A percentile compares a stretch with the other conserved stretches of the same genome.
Evolutionary conservation across 1,140 invertebrate species (phyloP).

Genomic region (Ostrea edulis): DNA sequence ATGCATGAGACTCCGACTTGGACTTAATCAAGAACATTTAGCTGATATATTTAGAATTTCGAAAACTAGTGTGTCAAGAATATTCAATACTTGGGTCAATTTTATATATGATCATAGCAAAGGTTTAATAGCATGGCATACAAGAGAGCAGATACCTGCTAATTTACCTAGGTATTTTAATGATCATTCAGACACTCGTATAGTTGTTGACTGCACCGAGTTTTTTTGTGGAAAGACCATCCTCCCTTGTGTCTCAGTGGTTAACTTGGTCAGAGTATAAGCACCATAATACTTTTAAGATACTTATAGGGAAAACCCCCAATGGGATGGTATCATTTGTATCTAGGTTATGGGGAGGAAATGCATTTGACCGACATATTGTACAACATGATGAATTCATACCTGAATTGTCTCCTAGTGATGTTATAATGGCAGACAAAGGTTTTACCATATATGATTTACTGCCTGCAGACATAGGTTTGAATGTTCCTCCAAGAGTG

Average conservation of each 20-base stretch:
- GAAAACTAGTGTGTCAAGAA: slow-evolving; percentile 31
- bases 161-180: slow-evolving; percentile 27
- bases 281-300: slow-evolving; percentile 47
- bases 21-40: slow-evolving; percentile 33
- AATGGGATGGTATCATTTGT: slow-evolving; percentile 44
- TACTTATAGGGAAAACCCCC: slow-evolving; percentile 14
- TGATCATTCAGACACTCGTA: slow-evolving; percentile 16
- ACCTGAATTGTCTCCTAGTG: slow-evolving; percentile 14
- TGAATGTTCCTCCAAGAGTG: slow-evolving; percentile 39
- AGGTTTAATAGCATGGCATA: slow-evolving; percentile 22
- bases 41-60: slow-evolving; percentile 38
- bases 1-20: slow-evolving; percentile 44
- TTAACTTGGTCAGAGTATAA: slow-evolving; percentile 46
- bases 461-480: slow-evolving; percentile 32
- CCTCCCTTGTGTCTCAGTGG: not conserved
- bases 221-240: slow-evolving; percentile 37
- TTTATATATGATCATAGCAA: slow-evolving; percentile 44
- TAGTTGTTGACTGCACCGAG: slow-evolving; percentile 36
- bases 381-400: slow-evolving; percentile 18
- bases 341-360: slow-evolving; percentile 29
- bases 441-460: slow-evolving; percentile 50
- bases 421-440: slow-evolving; percentile 51
- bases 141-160: slow-evolving; percentile 35
- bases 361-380: slow-evolving; percentile 40
- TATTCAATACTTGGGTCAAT: slow-evolving; percentile 43